These are phyloP conservation scores for Epsilonema sp. DNA, from an alignment of 2,888 invertebrate species.

Conservation along the genomic window DNA sequence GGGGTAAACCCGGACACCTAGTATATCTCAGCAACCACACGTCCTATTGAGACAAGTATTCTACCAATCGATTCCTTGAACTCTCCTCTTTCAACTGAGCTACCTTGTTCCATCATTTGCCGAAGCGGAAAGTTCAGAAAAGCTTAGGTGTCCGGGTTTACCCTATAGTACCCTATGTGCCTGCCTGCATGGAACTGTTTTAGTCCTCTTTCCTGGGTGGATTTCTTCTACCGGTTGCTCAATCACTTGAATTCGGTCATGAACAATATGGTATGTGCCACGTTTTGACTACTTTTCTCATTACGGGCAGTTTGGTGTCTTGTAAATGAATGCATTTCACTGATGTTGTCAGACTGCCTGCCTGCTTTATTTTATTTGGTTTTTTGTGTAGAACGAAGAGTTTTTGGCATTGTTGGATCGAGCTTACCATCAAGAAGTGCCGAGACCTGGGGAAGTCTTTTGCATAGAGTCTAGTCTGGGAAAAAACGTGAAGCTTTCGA, in stretches of 20 bases:
- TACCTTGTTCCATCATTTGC: no score
- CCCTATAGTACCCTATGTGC: no score
- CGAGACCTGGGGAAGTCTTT: conserved; percentile 16
- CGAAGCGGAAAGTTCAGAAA: no score
- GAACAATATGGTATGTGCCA: no score
- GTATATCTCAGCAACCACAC: no score
- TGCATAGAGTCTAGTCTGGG: conserved; percentile 10
- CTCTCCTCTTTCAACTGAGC: no score
- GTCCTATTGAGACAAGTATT: no score
- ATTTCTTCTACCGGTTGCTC: conserved; percentile 68
- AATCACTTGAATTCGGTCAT: conserved; percentile 59
- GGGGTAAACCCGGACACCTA: no score
- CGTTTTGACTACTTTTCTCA: no score
- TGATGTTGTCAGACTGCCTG: background rate
- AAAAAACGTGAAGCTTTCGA: conserved; percentile 1
- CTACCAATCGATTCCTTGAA: no score
- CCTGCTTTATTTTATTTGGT: background rate
- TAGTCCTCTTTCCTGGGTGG: conserved; percentile 87
- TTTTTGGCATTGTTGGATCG: conserved; percentile 15
- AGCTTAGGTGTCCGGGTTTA: no score
- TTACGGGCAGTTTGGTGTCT: conserved; percentile 4
- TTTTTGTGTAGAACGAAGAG: background rate
- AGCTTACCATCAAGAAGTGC: conserved; percentile 23
- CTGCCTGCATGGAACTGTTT: conserved; percentile 27
- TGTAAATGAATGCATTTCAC: background rate